Evolutionary conservation across 2,797 vertebrate species (phyloP), one percentile per base, ranked within the genome.

Genomic region (Microtus californicus): DNA sequence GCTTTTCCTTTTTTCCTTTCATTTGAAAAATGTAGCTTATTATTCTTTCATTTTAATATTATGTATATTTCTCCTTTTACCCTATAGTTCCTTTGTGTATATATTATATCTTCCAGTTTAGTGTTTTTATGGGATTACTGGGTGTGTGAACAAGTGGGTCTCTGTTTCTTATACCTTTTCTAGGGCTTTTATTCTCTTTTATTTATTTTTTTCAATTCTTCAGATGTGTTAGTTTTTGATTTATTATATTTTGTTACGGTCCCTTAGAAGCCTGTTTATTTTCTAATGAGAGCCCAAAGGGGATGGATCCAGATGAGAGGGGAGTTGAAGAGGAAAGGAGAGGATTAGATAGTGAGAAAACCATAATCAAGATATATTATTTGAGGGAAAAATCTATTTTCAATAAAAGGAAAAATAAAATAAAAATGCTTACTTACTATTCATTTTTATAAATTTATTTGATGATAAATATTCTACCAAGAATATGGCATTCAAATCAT

Each of bases 401-500:
- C 61, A 48, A 67, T 25, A 67, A 48, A 67, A 25, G 61, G 9
- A 23, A n/a, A 78, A 82, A 43, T 43, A 63, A 81, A 81, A 76
- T 56, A 51, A 82, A 63, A 61, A 29, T 29, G 14, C 25, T 61
- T 82, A 13, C 21, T n/a, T 85, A 67, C 10, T 71, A 48, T 71
- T 87, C 34, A 88, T 90, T 90, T 59, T 82, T 78, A 86, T n/a
- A 94, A 94, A 45, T 86, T 93, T 89, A 45, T 94, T 89, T 89
- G 56, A 59, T 87, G 27, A 14, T 56, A 90, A 90, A 37, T 94
- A 23, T 61, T 91, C 77, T 63, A 88, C 87, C 91, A 94, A 79
- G 23, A 87, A 77, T 80, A 51, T 4, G 7, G 1, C 17, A 69
- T 85, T 13, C 11, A 87, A 87, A 76, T 91, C 34, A 76, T 59